Evolutionary conservation across 2,797 vertebrate species (phyloP), one percentile per base, ranked within the genome.

Genomic region (Anguilla pacifica): DNA sequence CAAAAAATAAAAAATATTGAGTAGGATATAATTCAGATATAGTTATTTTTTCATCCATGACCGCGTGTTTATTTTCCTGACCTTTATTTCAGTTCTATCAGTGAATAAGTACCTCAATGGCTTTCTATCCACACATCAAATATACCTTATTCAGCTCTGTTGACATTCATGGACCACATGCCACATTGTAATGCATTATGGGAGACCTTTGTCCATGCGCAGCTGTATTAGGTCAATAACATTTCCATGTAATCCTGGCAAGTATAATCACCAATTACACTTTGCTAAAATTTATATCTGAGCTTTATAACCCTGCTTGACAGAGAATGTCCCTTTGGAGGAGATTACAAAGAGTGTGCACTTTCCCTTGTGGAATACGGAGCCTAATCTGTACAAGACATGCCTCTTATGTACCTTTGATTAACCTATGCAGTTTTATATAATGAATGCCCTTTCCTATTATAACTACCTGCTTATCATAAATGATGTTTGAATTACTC

Each of bases 211-310:
- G 7, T 39, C 39, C 6, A 46, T 79, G 74, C 31, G 74, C 6
- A n/a, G 46, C 22, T 25, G 22, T 51, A 49, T 49, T 82, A 49
- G 22, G 25, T 51, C 79, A 82, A 11, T 82, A 6, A 7, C 43
- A 49, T 82, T 46, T n/a, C 79, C 46, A 25, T 82, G 43, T 51
- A n/a, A 28, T 82, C 46, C 46, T 25, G 19, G 17, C 43, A 49
- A 51, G 43, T 51, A 82, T 51, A 82, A 82, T 82, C 79, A 82
- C 79, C 79, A 49, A n/a, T 82, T 51, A 49, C 79, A 82, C 25
- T 82, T 82, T 49, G 79, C 46, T 49, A 7, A 1, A 51, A 22
- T 39, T 82, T 82, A 82, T 82, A n/a, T 49, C 46, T n/a, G 13
- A 49, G 46, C 19, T n/a, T 25, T n/a, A 49, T 46, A 11, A 82